These are phyloP conservation scores for Myopa testacea DNA, from an alignment of 2,888 invertebrate species.

Conservation along the genomic window DNA sequence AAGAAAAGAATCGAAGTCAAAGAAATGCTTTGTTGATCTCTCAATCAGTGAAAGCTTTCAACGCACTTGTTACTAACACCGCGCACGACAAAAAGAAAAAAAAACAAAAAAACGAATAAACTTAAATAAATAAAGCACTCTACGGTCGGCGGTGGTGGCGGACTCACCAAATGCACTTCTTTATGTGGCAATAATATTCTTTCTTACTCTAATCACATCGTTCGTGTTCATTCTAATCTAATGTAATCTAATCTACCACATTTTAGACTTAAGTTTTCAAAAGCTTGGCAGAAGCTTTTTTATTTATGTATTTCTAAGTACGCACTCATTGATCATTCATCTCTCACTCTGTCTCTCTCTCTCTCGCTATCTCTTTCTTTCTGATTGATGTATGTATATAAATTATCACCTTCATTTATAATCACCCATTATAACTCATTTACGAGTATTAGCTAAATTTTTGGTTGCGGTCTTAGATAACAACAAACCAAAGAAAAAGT, in stretches of 20 bases:
- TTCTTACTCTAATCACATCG: neutral
- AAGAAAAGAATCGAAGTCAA: conserved; percentile 50
- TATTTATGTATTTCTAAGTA: neutral
- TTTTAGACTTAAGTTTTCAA: conserved; percentile 19
- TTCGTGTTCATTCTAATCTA: neutral
- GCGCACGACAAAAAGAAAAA: conserved; percentile 39
- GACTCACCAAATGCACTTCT: conserved; percentile 16
- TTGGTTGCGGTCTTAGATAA: conserved; percentile 48
- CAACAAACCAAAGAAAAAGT: conserved; percentile 8
- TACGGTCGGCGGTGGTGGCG: conserved; percentile 4
- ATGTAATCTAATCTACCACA: neutral
- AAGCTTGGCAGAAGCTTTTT: conserved; percentile 7
- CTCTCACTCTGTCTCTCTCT: too few relatives aligned
- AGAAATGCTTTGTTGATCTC: conserved; percentile 47
- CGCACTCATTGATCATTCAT: too few relatives aligned
- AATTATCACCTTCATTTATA: too few relatives aligned
- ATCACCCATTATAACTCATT: neutral
- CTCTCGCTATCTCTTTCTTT: neutral
- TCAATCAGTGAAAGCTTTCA: conserved; percentile 48
- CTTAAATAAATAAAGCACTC: neutral
- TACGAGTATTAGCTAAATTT: conserved; percentile 2
- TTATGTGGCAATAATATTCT: conserved; percentile 24
- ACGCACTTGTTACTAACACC: conserved; percentile 59
- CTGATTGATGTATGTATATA: neutral
- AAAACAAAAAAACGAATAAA: neutral